Evolutionary conservation across 1,140 invertebrate species (phyloP).

Genomic region (Ylistrum balloti): DNA sequence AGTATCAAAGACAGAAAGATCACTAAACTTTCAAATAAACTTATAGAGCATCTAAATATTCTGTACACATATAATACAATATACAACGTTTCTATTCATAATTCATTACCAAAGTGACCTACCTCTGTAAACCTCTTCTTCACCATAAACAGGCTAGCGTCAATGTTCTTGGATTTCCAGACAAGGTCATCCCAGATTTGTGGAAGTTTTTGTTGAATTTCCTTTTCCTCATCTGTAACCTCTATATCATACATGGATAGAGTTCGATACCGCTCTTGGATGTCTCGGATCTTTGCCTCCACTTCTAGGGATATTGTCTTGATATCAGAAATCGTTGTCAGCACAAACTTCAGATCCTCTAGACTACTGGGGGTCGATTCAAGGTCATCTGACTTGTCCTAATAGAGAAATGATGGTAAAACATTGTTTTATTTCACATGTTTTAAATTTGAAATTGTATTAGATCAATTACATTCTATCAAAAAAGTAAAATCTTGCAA

Average conservation of each 20-base stretch:
- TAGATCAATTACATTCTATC: too few relatives aligned
- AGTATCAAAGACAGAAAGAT: too few relatives aligned
- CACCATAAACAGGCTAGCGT: slow-evolving; percentile 81
- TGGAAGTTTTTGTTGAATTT: slow-evolving; percentile 73
- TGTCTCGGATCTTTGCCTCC: slow-evolving; percentile 87
- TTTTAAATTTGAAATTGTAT: too few relatives aligned
- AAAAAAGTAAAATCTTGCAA: too few relatives aligned
- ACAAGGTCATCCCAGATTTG: slow-evolving; percentile 81
- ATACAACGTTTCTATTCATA: too few relatives aligned
- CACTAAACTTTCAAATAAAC: too few relatives aligned
- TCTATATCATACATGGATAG: slow-evolving; percentile 80
- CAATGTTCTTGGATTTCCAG: slow-evolving; percentile 81
- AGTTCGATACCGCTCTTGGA: slow-evolving; percentile 84
- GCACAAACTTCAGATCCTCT: slow-evolving; percentile 91
- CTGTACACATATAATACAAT: too few relatives aligned
- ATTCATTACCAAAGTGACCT: not conserved
- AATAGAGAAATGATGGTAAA: not conserved
- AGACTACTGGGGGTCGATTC: slow-evolving; percentile 85
- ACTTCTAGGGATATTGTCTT: slow-evolving; percentile 89
- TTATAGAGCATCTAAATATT: too few relatives aligned
- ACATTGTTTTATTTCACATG: too few relatives aligned
- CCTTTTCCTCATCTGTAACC: slow-evolving; percentile 79
- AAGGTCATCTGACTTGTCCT: slow-evolving; percentile 82
- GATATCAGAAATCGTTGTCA: slow-evolving; percentile 90
- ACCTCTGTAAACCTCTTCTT: slow-evolving; percentile 88